These are phyloP conservation scores for Drosophila kepulauana DNA, from an alignment of 1,140 invertebrate genomes.

Conservation along the genomic window DNA sequence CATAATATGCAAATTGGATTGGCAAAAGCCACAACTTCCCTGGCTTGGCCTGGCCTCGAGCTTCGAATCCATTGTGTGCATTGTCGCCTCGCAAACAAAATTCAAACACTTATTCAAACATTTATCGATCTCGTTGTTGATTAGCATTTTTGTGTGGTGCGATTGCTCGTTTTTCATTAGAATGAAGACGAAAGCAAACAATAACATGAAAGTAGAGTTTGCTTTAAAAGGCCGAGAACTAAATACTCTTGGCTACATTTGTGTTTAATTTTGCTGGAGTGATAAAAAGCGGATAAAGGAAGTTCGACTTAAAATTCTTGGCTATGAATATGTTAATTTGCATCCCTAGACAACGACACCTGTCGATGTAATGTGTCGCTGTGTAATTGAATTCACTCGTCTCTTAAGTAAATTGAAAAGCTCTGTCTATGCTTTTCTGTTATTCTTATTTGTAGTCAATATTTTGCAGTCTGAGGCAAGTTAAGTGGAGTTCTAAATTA, in stretches of 20 bases:
- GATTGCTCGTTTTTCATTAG: conserved; percentile 58
- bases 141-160: conserved; percentile 67
- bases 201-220: conserved; percentile 24
- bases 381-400: conserved; percentile 74
- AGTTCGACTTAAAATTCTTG: too few relatives aligned
- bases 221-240: background rate
- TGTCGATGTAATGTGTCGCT: conserved; percentile 16
- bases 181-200: conserved; percentile 51
- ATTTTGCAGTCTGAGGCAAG: conserved; percentile 28
- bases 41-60: conserved; percentile 19
- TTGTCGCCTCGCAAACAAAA: conserved; percentile 53
- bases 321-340: background rate
- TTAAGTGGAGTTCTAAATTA: conserved; percentile 76
- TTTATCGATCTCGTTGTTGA: conserved; percentile 78
- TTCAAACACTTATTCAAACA: conserved; percentile 68
- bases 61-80: conserved; percentile 43
- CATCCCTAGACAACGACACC: conserved; percentile 17
- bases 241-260: background rate
- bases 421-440: background rate
- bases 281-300: too few relatives aligned
- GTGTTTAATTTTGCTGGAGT: conserved; percentile 11
- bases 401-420: conserved; percentile 82
- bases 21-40: conserved; percentile 67
- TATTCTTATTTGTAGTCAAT: conserved; percentile 34
- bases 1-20: conserved; percentile 76